Evolutionary conservation across 2,888 invertebrate genomes (phyloP).

Genomic region (Cerastoderma edule): DNA sequence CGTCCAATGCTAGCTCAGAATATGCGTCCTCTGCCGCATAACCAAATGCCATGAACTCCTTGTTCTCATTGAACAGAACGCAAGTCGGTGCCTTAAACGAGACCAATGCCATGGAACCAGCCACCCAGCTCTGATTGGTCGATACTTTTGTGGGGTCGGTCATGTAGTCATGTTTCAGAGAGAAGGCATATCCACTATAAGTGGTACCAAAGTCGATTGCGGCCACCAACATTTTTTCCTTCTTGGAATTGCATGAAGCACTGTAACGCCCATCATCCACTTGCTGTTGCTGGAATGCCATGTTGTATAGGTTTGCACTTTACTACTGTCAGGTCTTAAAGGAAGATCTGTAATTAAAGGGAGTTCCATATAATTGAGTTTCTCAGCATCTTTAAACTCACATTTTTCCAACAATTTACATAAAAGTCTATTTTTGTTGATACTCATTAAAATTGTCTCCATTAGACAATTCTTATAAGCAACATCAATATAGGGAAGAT

Average conservation of each 20-base stretch:
- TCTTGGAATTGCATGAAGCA: constrained; percentile 42
- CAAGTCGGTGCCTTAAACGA: constrained; percentile 55
- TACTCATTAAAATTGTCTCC: too few species aligned
- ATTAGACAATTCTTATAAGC: too few species aligned
- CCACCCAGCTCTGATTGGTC: constrained; percentile 52
- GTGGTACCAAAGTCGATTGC: constrained; percentile 63
- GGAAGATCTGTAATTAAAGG: too few species aligned
- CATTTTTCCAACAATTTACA: too few species aligned
- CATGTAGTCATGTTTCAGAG: constrained; percentile 47
- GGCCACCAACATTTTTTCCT: constrained; percentile 54
- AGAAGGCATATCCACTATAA: constrained; percentile 60
- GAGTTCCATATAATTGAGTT: too few species aligned
- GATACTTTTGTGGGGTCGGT: constrained; percentile 47
- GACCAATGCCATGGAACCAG: constrained; percentile 46
- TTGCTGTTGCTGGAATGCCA: too few species aligned
- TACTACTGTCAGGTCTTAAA: too few species aligned
- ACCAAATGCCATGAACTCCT: constrained; percentile 55
- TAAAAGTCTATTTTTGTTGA: too few species aligned
- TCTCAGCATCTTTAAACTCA: too few species aligned
- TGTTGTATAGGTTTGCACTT: too few species aligned
- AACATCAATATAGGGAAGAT: too few species aligned
- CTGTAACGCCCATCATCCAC: too few species aligned
- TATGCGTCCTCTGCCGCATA: constrained; percentile 55
- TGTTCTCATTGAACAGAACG: constrained; percentile 49
- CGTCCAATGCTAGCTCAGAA: constrained; percentile 52